A percentile compares a stretch with the other conserved stretches of the same genome.
Conservation (phyloP, 2,888 invertebrate genomes). For the Seira ritae region DNA sequence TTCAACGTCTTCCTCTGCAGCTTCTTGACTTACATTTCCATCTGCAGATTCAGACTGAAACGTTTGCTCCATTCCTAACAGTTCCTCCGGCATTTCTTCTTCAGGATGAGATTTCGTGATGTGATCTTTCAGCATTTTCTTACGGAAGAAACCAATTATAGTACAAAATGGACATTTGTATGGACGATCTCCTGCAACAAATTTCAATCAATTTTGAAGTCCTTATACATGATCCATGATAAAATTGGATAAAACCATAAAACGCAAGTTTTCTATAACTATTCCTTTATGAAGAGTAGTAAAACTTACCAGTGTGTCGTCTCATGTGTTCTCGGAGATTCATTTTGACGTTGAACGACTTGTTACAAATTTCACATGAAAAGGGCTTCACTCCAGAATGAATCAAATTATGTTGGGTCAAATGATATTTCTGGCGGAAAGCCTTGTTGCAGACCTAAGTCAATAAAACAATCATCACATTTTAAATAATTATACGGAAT, state of each 20-base stretch:
- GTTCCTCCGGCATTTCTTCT: slow-evolving; percentile 67
- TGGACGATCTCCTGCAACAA: slow-evolving; percentile 65
- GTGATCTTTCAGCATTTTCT: slow-evolving; percentile 71
- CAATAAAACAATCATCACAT: slow-evolving; percentile 13
- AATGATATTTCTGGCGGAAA: slow-evolving; percentile 71
- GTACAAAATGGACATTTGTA: slow-evolving; percentile 71
- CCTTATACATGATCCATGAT: no score
- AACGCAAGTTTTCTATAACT: no score
- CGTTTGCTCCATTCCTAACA: slow-evolving; percentile 52
- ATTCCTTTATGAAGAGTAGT: background rate
- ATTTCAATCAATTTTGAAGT: no score
- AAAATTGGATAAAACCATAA: no score
- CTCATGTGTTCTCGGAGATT: slow-evolving; percentile 72
- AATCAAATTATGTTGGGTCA: slow-evolving; percentile 71
- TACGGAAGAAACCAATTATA: slow-evolving; percentile 69
- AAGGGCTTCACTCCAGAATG: slow-evolving; percentile 71
- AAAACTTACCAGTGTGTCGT: slow-evolving; percentile 62
- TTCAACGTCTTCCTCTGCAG: slow-evolving; percentile 16
- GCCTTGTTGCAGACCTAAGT: slow-evolving; percentile 65
- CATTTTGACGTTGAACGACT: slow-evolving; percentile 72
- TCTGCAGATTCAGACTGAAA: background rate
- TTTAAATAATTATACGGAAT: background rate
- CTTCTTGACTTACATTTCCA: slow-evolving; percentile 23
- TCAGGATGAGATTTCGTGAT: slow-evolving; percentile 68
- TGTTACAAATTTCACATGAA: slow-evolving; percentile 68